A percentile compares a stretch with the other conserved stretches of the same genome.
Evolutionary conservation across 2,888 invertebrate genomes (phyloP).

Genomic region (Pimpla rufipes): DNA sequence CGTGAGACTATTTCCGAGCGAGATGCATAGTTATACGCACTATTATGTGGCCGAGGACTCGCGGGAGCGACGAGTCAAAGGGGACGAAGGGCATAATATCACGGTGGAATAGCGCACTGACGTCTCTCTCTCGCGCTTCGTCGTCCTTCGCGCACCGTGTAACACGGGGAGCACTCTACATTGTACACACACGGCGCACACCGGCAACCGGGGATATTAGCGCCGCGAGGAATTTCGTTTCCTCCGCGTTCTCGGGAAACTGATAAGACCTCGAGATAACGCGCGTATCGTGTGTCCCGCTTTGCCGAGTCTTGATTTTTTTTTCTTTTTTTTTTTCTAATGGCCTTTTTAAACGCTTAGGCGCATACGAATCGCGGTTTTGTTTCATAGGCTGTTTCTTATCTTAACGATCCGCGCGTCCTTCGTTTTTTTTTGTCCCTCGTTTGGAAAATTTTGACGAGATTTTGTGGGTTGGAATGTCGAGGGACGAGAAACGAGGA

Average conservation of each 20-base stretch:
- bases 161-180: too few relatives aligned
- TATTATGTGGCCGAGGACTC: conserved; percentile 8
- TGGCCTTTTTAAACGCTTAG: not conserved
- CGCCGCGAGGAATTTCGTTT: conserved; percentile 43
- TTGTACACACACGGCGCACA: too few relatives aligned
- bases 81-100: conserved; percentile 20
- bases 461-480: too few relatives aligned
- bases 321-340: not conserved
- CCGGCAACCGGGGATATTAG: conserved; percentile 10
- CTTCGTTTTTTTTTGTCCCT: not conserved
- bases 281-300: conserved; percentile 36
- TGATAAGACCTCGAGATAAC: conserved; percentile 57
- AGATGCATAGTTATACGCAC: conserved; percentile 61
- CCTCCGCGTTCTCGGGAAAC: conserved; percentile 33
- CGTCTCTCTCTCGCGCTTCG: too few relatives aligned
- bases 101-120: not conserved
- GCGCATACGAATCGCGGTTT: not conserved
- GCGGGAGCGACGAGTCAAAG: conserved; percentile 3
- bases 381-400: not conserved
- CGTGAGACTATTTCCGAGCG: conserved; percentile 69
- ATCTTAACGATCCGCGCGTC: not conserved
- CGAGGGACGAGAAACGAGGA: too few relatives aligned
- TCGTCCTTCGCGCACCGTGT: conserved; percentile 12
- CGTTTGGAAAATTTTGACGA: not conserved
- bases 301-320: conserved; percentile 6